A percentile compares a stretch with the other conserved stretches of the same genome.
These are phyloP conservation scores for Eublepharis macularius DNA, from an alignment of 2,113 vertebrate species.

Conservation along the genomic window DNA sequence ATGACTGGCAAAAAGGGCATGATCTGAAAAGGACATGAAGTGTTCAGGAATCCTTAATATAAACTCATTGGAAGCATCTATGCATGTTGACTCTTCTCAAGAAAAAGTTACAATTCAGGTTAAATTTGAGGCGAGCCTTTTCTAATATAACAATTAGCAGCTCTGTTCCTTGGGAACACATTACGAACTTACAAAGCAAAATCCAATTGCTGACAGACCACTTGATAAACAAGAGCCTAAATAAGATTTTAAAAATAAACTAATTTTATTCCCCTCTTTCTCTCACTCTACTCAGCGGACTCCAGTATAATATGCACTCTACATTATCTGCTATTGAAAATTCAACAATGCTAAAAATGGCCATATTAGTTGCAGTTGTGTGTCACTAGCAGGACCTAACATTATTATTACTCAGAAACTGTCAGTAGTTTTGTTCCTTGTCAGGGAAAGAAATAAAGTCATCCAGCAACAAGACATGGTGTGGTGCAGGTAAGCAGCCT, in stretches of 20 bases:
- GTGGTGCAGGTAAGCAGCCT: slow-evolving; percentile 44
- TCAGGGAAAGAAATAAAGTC: slow-evolving; percentile 26
- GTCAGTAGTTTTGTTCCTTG: slow-evolving; percentile 51
- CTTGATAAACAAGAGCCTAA: slow-evolving; percentile 55
- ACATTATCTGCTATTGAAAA: slow-evolving; percentile 63
- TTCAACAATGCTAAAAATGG: slow-evolving; percentile 62
- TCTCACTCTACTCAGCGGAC: slow-evolving; percentile 37
- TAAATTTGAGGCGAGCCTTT: slow-evolving; percentile 49
- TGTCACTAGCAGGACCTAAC: slow-evolving; percentile 50
- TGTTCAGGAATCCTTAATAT: too few species aligned
- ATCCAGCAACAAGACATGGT: slow-evolving; percentile 51
- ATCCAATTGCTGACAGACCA: slow-evolving; percentile 31
- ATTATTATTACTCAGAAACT: slow-evolving; percentile 62
- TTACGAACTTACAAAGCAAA: slow-evolving; percentile 62
- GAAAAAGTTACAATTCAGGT: slow-evolving; percentile 43
- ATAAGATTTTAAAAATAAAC: slow-evolving; percentile 48
- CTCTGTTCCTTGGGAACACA: slow-evolving; percentile 39
- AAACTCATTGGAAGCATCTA: neutral
- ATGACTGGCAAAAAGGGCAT: too few species aligned
- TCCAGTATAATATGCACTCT: slow-evolving; percentile 58
- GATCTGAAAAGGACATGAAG: too few species aligned
- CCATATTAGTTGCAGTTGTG: slow-evolving; percentile 61
- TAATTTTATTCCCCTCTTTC: slow-evolving; percentile 49
- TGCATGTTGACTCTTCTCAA: slow-evolving; percentile 34
- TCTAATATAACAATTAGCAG: slow-evolving; percentile 50